phyloP scores from a whole-genome alignment of 2,113 vertebrate genomes.

The Lagenorhynchus albirostris region DNA sequence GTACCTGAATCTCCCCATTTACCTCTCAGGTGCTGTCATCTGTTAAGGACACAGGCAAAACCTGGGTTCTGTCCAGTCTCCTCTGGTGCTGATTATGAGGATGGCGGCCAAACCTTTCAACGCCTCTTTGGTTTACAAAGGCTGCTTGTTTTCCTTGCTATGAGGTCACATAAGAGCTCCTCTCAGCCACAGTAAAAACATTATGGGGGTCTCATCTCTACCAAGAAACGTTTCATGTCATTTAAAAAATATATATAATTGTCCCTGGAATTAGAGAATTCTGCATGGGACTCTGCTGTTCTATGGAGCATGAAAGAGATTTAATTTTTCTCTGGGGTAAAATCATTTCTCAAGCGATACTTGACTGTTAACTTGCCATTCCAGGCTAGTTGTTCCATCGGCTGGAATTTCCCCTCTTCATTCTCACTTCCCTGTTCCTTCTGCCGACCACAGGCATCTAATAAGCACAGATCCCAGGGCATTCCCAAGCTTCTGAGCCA shows the following conservation, averaged over 20 bases:
- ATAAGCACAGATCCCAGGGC: neutral
- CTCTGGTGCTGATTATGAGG: neutral
- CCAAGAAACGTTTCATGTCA: neutral
- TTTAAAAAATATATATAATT: neutral
- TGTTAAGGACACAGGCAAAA: neutral
- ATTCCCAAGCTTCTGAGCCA: neutral
- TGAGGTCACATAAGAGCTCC: neutral
- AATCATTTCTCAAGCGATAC: neutral
- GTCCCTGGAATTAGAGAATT: neutral
- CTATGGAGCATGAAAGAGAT: no score
- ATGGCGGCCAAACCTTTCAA: accelerated
- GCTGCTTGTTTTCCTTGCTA: neutral
- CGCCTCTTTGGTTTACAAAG: neutral
- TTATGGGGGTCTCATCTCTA: neutral
- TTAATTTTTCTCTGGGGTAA: neutral
- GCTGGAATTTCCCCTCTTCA: neutral
- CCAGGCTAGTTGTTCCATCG: accelerated
- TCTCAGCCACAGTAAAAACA: neutral
- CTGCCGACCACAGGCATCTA: neutral
- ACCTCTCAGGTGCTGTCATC: accelerated
- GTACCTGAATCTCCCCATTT: neutral
- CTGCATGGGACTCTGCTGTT: neutral
- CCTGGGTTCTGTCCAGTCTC: neutral
- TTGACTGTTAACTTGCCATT: no score
- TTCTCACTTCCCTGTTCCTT: neutral